phyloP scores from a whole-genome alignment of 2,888 invertebrate species.

The Ennomos quercinarius region DNA sequence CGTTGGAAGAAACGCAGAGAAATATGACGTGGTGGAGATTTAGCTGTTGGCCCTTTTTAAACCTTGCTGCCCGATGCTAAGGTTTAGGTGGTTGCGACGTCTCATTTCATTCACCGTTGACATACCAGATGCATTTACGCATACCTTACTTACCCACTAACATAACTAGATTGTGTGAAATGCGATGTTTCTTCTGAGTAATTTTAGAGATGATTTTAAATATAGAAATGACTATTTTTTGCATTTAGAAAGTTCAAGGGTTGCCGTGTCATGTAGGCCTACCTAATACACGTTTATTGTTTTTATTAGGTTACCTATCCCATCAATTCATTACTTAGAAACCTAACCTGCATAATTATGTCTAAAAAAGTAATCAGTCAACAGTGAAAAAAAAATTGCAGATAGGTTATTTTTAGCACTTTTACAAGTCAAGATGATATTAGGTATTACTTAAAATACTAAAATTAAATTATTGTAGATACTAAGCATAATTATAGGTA shows the following conservation, averaged over 20 bases:
- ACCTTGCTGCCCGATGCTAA: neutral
- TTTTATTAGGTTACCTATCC: too few species aligned
- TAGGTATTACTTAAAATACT: too few species aligned
- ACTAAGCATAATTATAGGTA: too few species aligned
- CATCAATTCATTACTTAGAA: too few species aligned
- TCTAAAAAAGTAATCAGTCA: too few species aligned
- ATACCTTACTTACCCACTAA: neutral
- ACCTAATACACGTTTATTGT: too few species aligned
- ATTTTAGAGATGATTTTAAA: neutral
- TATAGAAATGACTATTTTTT: neutral
- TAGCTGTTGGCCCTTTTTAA: neutral
- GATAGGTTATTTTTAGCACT: too few species aligned
- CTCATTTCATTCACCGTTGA: neutral
- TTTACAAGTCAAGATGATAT: too few species aligned
- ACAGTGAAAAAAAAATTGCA: too few species aligned
- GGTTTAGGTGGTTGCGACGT: neutral
- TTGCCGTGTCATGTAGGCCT: too few species aligned
- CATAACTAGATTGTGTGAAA: neutral
- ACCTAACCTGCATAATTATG: too few species aligned
- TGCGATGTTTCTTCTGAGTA: neutral
- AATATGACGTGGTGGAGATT: constrained; percentile 31
- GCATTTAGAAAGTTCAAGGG: neutral
- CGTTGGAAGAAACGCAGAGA: constrained; percentile 51
- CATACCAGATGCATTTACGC: neutral
- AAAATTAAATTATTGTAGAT: too few species aligned